phyloP scores from a whole-genome alignment of 2,797 vertebrate species.

The Adelosebastes latens region DNA sequence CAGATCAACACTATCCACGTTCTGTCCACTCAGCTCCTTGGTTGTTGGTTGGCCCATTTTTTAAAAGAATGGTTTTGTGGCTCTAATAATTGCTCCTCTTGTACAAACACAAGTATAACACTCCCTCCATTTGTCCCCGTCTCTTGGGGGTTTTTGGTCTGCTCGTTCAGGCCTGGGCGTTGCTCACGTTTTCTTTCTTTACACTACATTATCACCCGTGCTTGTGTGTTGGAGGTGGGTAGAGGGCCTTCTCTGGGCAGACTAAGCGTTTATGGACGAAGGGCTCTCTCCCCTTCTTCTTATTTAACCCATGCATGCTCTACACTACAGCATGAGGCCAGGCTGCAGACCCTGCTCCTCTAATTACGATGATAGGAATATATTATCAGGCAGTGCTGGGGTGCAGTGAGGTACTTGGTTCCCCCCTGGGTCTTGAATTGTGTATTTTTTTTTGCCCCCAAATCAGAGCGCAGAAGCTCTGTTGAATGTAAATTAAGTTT shows the following conservation, averaged over 20 bases:
- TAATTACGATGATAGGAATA: slow-evolving; percentile 43
- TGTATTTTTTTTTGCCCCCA: neutral
- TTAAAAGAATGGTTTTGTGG: slow-evolving; percentile 24
- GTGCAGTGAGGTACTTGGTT: slow-evolving; percentile 55
- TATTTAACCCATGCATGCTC: slow-evolving; percentile 57
- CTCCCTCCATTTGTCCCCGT: slow-evolving; percentile 13
- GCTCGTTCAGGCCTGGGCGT: neutral
- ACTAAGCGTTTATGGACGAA: slow-evolving; percentile 53
- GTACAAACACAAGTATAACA: slow-evolving; percentile 51
- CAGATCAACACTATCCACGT: slow-evolving; percentile 36
- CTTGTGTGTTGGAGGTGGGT: slow-evolving; percentile 49
- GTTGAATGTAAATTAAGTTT: slow-evolving; percentile 79
- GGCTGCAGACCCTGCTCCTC: slow-evolving; percentile 43
- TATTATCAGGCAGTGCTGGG: slow-evolving; percentile 47
- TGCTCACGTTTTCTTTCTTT: slow-evolving; percentile 8
- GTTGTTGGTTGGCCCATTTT: slow-evolving; percentile 25
- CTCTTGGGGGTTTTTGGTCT: slow-evolving; percentile 19
- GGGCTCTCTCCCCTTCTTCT: slow-evolving; percentile 58
- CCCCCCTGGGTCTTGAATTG: slow-evolving; percentile 38
- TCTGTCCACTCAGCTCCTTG: slow-evolving; percentile 15
- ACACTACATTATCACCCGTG: slow-evolving; percentile 58
- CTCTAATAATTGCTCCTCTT: slow-evolving; percentile 46
- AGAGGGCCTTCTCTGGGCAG: slow-evolving; percentile 51
- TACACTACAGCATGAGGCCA: slow-evolving; percentile 56
- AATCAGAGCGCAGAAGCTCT: slow-evolving; percentile 55